A percentile compares a stretch with the other conserved stretches of the same genome.
These are phyloP conservation scores for Nesidiocoris tenuis DNA, from an alignment of 2,888 invertebrate species.

Conservation along the genomic window DNA sequence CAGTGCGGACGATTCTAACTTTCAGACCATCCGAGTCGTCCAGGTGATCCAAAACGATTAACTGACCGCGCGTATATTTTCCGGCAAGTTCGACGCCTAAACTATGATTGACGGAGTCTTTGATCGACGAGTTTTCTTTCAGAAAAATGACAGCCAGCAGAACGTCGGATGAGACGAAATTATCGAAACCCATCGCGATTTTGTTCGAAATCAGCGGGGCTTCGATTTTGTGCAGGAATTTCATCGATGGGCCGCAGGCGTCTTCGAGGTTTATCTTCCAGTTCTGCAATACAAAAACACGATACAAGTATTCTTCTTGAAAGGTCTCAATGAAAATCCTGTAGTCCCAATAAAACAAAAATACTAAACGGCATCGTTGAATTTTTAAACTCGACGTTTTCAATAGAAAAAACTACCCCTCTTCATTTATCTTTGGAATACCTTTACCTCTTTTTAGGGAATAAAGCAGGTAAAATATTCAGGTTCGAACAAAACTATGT, in stretches of 20 bases:
- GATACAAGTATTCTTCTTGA: neutral
- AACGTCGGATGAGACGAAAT: slow-evolving; percentile 30
- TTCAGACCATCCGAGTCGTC: neutral
- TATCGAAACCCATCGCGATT: slow-evolving; percentile 20
- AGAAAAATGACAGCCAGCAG: slow-evolving; percentile 17
- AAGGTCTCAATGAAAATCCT: no score
- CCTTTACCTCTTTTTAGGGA: no score
- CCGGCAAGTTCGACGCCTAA: slow-evolving; percentile 31
- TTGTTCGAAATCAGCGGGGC: slow-evolving; percentile 18
- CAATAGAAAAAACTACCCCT: no score
- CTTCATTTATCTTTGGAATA: no score
- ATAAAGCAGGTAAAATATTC: no score
- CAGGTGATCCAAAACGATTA: slow-evolving; percentile 30
- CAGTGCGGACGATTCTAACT: slow-evolving; percentile 1
- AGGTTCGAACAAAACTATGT: no score
- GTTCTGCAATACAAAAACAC: neutral
- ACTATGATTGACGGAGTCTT: neutral
- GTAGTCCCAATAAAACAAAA: no score
- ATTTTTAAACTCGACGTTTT: no score
- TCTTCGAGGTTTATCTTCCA: slow-evolving; percentile 13
- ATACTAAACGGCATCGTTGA: no score
- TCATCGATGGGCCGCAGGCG: slow-evolving; percentile 7
- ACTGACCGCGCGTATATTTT: slow-evolving; percentile 22
- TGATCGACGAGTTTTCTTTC: neutral
- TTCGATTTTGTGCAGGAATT: slow-evolving; percentile 24